Percentiles rank a stretch among this genome's conserved stretches.
Evolutionary conservation across 2,888 invertebrate species (phyloP).

Genomic region (Thelaira solivaga): DNA sequence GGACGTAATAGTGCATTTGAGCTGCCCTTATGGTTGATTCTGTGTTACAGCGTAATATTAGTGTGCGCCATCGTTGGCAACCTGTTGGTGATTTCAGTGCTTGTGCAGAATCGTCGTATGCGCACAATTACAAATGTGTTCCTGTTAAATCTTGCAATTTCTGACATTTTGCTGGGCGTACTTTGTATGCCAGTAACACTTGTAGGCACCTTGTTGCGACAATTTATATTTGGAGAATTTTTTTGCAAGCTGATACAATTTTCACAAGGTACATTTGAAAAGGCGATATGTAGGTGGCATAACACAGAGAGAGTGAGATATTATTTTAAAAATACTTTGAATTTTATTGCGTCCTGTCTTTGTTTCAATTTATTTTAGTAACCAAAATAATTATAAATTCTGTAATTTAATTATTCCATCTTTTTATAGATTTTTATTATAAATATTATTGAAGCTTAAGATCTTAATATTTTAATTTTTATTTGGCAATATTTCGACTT

Average conservation of each 20-base stretch:
- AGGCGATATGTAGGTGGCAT: too few species aligned
- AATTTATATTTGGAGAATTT: slow-evolving; percentile 85
- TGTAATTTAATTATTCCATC: too few species aligned
- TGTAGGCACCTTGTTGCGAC: slow-evolving; percentile 81
- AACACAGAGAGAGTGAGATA: too few species aligned
- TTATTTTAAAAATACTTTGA: too few species aligned
- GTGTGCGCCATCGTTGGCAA: slow-evolving; percentile 88
- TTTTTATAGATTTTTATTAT: too few species aligned
- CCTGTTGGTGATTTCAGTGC: slow-evolving; percentile 86
- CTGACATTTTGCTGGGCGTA: slow-evolving; percentile 84
- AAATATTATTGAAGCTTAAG: too few species aligned
- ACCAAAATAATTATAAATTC: too few species aligned
- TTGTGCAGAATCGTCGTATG: slow-evolving; percentile 86
- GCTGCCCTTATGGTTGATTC: slow-evolving; percentile 70
- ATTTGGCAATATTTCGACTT: too few species aligned
- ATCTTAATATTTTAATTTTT: too few species aligned
- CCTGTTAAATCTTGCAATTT: slow-evolving; percentile 84
- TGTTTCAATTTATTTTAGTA: too few species aligned
- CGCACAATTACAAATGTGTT: slow-evolving; percentile 82
- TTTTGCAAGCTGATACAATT: slow-evolving; percentile 86
- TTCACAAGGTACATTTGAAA: slow-evolving; percentile 88
- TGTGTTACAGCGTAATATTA: slow-evolving; percentile 87
- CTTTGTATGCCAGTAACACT: slow-evolving; percentile 88
- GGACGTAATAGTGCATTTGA: slow-evolving; percentile 57
- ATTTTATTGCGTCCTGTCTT: too few species aligned